phyloP scores from a whole-genome alignment of 2,888 invertebrate species.

The Rhagonycha lutea region DNA sequence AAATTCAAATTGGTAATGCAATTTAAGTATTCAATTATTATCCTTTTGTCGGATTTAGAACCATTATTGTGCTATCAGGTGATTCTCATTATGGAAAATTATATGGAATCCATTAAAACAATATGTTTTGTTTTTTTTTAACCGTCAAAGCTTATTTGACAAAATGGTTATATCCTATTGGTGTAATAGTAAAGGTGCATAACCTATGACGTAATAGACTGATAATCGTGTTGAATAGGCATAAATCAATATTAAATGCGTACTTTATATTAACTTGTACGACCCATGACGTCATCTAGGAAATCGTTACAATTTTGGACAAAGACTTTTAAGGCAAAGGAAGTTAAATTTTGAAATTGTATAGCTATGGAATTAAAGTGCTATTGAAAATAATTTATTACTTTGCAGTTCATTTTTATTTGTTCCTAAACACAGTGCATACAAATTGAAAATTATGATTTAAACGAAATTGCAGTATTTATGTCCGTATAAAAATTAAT shows the following conservation, averaged over 20 bases:
- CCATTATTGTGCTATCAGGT: background rate
- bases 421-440: background rate
- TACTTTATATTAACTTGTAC: background rate
- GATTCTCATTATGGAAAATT: background rate
- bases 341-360: background rate
- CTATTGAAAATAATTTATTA: background rate
- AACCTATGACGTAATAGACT: background rate
- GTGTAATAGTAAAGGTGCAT: background rate
- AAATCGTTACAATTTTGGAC: background rate
- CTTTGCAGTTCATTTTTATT: background rate
- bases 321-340: background rate
- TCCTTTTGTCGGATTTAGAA: background rate
- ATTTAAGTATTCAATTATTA: background rate
- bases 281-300: background rate
- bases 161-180: background rate
- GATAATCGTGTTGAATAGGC: background rate
- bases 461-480: background rate
- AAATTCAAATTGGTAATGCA: background rate
- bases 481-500: background rate
- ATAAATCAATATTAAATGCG: background rate
- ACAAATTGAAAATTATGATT: background rate
- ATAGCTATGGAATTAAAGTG: no score
- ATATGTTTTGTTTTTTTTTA: background rate
- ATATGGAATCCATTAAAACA: background rate
- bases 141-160: background rate